These are phyloP conservation scores for Echiichthys vipera DNA, from an alignment of 2,797 vertebrate genomes.

Conservation along the genomic window DNA sequence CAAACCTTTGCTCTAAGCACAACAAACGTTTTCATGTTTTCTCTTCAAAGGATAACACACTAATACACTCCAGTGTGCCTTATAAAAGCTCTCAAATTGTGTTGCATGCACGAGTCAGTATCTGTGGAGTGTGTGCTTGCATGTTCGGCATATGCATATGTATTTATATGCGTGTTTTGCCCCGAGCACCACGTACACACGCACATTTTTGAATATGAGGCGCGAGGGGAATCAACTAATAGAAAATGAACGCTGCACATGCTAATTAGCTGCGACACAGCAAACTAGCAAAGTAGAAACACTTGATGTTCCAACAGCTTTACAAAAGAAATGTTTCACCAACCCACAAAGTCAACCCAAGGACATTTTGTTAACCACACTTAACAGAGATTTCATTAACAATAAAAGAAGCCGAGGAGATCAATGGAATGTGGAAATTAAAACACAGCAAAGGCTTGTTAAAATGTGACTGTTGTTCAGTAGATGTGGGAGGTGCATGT, in stretches of 20 bases:
- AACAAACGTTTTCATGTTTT: slow-evolving; percentile 67
- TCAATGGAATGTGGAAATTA: background rate
- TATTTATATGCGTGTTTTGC: background rate
- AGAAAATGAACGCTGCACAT: slow-evolving; percentile 5
- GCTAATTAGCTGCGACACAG: slow-evolving; percentile 36
- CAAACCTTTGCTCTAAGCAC: slow-evolving; percentile 67
- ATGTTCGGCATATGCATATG: background rate
- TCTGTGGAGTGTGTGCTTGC: background rate
- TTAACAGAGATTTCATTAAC: slow-evolving; percentile 4
- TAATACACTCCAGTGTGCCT: slow-evolving; percentile 50
- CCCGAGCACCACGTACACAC: background rate
- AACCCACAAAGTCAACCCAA: slow-evolving; percentile 40
- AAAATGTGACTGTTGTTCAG: background rate
- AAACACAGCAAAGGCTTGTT: background rate
- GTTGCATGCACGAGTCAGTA: background rate
- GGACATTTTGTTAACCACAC: slow-evolving; percentile 18
- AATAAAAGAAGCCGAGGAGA: slow-evolving; percentile 16
- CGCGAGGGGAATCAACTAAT: slow-evolving; percentile 7
- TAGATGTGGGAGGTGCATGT: background rate
- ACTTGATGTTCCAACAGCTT: slow-evolving; percentile 30
- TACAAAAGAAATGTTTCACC: slow-evolving; percentile 13
- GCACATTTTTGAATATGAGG: background rate
- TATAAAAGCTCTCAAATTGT: slow-evolving; percentile 58
- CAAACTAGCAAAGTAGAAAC: slow-evolving; percentile 16
- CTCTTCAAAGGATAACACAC: slow-evolving; percentile 66